Evolutionary conservation across 2,797 vertebrate genomes (phyloP), one percentile per base, ranked within the genome.

Genomic region (Lates japonicus): DNA sequence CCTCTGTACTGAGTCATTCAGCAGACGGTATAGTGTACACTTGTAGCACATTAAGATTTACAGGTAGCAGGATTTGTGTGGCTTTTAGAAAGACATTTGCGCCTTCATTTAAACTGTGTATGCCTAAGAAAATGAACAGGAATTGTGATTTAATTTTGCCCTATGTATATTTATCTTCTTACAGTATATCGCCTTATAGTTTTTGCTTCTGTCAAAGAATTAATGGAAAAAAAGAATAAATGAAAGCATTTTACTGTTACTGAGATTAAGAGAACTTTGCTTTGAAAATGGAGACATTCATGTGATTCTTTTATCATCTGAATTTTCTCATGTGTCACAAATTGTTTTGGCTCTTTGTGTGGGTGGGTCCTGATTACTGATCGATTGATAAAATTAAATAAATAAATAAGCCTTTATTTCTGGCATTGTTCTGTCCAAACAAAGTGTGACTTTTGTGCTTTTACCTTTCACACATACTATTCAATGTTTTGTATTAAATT

Each of bases 371-470:
- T 82, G 64, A 87, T 88, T 82, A 85, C 84, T 81, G 69, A 90
- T 92, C 95, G 89, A 74, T 80, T 64, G 76, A 78, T 83, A 55
- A 70, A 86, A 86, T 76, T 76, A 92, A 92, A 92, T 88, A 92
- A 93, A 90, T 13, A 62, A 76, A 10, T 67, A 62, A 29, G 25
- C 2, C 71, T 84, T 74, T 79, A 86, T 90, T 88, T 90, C 85
- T 85, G 80, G 41, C 46, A 80, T 70, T 70, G 1, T 20, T 76
- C 62, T 52, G 49, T 91, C 57, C 4, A 19, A 52, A 3, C 49
- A 17, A 55, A 12, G n/a, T 78, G 2, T 58, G 8, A 55, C 37
- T 62, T 83, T 29, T 51, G 14, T 58, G 13, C 2, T 48, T 79
- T 41, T 7, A n/a, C 7, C 54, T 75, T 80, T 57, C 1, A 55